A percentile compares a stretch with the other conserved stretches of the same genome.
Conservation (phyloP, 1,140 invertebrate genomes). For the Lepidostoma basale region DNA sequence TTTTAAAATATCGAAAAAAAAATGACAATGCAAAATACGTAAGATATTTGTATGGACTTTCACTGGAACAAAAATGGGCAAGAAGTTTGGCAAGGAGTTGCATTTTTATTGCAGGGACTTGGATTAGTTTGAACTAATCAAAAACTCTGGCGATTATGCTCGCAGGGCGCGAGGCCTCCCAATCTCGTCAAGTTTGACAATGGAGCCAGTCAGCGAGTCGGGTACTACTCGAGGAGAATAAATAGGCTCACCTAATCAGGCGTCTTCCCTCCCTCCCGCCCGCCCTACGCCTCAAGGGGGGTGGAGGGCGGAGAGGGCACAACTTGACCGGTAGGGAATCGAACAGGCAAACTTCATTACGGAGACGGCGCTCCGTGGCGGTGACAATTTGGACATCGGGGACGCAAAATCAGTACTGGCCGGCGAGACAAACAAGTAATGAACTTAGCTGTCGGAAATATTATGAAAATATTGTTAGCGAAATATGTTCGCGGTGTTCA, state of each 20-base stretch:
- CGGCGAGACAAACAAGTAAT: conserved; percentile 11
- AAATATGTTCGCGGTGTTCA: no score
- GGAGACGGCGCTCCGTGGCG: conserved; percentile 18
- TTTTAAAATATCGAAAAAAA: neutral
- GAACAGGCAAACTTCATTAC: conserved; percentile 46
- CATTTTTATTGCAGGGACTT: no score
- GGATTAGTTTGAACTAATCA: no score
- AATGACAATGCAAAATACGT: neutral
- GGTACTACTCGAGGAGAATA: neutral
- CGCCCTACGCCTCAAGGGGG: neutral
- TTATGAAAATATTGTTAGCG: no score
- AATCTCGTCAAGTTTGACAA: no score
- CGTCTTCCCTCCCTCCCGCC: neutral
- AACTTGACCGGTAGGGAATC: conserved; percentile 42
- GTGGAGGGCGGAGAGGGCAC: neutral
- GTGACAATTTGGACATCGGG: conserved; percentile 41
- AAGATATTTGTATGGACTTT: neutral
- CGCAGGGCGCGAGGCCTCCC: no score
- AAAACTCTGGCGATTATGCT: no score
- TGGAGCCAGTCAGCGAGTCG: no score
- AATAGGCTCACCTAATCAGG: conserved; percentile 5
- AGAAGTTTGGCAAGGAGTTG: no score
- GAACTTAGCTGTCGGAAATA: no score
- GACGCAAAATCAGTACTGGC: conserved; percentile 32
- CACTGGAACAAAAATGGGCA: no score